Evolutionary conservation across 2,797 vertebrate species (phyloP), one percentile per base, ranked within the genome.

Genomic region (Pyrocephalus nanus): DNA sequence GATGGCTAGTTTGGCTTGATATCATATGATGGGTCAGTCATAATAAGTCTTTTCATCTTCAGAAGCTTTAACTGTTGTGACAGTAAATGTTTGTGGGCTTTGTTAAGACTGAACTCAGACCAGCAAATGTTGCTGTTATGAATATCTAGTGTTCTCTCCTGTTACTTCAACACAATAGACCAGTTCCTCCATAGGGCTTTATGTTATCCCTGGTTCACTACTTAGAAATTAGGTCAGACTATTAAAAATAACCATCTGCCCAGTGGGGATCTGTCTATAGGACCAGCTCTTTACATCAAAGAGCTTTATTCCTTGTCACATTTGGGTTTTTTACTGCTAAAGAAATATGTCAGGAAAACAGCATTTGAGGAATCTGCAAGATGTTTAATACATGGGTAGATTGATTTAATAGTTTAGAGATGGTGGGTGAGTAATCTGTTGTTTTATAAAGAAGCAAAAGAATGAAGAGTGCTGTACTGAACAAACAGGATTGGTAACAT

Each of bases 241-340:
- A 95, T 96, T 97, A 97, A 97, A 98, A 97, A 97, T 97, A 97
- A 76, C 91, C 92, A 90, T 95, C 93, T 96, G 82, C 72, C 95
- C 94, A 86, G 67, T 76, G 50, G 88, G 87, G 62, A 96, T 96
- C 91, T 96, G 64, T 87, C 94, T 94, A 65, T 70, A 96, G 95
- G 90, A 95, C 90, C 93, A 95, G 70, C 23, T 90, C 60, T 62
- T 94, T 91, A 51, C 42, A 91, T 84, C 40, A 66, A 50, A 78
- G 64, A 55, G 53, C 82, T 96, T 94, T 95, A 83, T 72, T 91
- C 15, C 71, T 87, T 92, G 86, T 95, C 89, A 92, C n/a, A 76
- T 94, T 88, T 61, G 61, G 73, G 81, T 93, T 92, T 89, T 60
- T n/a, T 53, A 53, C 34, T 53, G 42, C 40, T 47, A 45, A 86